Evolutionary conservation across 2,113 vertebrate species (phyloP), one percentile per base, ranked within the genome.

Genomic region (Ellobius talpinus): DNA sequence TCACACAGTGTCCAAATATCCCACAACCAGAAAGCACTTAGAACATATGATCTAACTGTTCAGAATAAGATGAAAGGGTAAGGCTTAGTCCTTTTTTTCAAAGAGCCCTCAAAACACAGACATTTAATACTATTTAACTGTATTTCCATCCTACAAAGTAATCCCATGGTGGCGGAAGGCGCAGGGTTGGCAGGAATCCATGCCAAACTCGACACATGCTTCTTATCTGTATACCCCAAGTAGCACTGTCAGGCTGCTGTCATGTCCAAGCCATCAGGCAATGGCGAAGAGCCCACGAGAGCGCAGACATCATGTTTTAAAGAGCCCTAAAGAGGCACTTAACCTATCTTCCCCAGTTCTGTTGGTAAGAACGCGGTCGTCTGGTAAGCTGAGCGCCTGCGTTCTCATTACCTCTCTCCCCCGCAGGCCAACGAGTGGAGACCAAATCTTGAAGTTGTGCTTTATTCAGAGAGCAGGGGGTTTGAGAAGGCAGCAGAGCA

Each of bases 21-120:
- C 70, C 70, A 73, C 70, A 73, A 39, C 70, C 21, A 73, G n/a
- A 73, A 84, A n/a, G 10, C 63, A 76, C 81, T 87, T 70, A 76
- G 50, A 96, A 76, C 58, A 85, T 55, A 68, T 73, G n/a, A 66
- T 65, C 31, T 65, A 72, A 92, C 72, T 93, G 65, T 42, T 94
- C 78, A 74, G 72, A 81, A 89, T 85, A 79, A 50, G 63, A 70
- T 76, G 61, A 47, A 45, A 50, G 19, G 19, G 50, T 78, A 63
- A 95, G 63, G 26, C 52, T 89, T 19, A 63, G 61, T 55, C 58
- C 21, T 85, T 86, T 89, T 85, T 85, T 70, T 78, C 29, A 72
- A 65, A 33, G 29, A 92, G 63, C 78, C 23, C 17, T 45, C 45
- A 16, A 78, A 72, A 73, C n/a, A 52, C 42, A 89, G 29, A 85